Conservation (phyloP, 2,113 vertebrate genomes). For the Mus spicilegus region DNA sequence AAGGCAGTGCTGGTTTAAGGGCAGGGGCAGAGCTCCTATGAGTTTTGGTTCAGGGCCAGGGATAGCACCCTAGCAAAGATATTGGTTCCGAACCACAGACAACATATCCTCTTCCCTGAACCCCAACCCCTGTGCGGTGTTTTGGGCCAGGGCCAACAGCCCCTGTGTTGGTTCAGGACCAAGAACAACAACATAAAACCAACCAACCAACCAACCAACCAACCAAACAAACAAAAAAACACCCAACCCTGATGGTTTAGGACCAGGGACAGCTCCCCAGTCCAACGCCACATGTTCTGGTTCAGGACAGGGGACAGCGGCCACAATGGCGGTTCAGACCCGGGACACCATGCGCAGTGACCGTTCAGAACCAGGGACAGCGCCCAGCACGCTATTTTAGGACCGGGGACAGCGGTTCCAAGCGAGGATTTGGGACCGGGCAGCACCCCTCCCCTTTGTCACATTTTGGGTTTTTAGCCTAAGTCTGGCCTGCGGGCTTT, state of each 20-base stretch:
- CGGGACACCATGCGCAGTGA: not conserved
- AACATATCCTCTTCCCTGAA: not conserved
- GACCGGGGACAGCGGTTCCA: too few species aligned
- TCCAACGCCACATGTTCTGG: rapidly evolving
- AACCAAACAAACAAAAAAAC: too few species aligned
- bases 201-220: too few species aligned
- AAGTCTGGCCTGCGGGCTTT: not conserved
- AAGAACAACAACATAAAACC: not conserved
- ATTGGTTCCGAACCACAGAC: not conserved
- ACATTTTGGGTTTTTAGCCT: not conserved
- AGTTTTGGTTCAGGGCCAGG: not conserved
- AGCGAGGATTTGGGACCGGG: too few species aligned
- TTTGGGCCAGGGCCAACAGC: not conserved
- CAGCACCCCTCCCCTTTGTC: not conserved
- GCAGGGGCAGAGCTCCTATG: not conserved
- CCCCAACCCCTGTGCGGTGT: not conserved
- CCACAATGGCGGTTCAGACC: constrained; percentile 46
- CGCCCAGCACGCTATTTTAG: rapidly evolving
- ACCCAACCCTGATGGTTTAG: constrained; percentile 4
- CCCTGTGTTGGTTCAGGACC: not conserved
- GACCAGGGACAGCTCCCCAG: not conserved
- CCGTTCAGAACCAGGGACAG: constrained; percentile 52
- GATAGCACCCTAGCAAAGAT: not conserved
- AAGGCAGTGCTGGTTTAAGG: not conserved
- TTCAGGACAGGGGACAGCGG: constrained; percentile 59